Evolutionary conservation across 2,888 invertebrate species (phyloP).

Genomic region (Xestia xanthographa): DNA sequence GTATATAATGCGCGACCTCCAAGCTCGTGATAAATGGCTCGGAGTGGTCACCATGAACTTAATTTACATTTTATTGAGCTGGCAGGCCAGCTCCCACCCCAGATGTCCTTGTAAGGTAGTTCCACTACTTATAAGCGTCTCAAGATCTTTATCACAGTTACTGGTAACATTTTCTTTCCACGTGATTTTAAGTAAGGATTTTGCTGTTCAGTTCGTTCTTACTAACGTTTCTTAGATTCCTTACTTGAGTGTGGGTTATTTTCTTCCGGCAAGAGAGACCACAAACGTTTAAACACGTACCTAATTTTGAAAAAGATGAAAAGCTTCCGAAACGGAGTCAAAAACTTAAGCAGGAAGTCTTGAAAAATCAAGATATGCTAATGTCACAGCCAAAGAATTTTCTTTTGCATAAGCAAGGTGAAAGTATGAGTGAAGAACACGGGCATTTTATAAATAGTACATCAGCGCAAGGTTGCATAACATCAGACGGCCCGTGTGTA

Average conservation of each 20-base stretch:
- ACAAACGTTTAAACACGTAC: not conserved
- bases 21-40: conserved; percentile 34
- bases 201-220: not conserved
- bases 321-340: not conserved
- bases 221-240: not conserved
- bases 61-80: conserved; percentile 39
- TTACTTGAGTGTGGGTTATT: not conserved
- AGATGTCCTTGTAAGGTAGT: conserved; percentile 51
- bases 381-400: conserved; percentile 23
- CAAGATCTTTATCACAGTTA: conserved; percentile 34
- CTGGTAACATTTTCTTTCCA: not conserved
- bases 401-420: conserved; percentile 43
- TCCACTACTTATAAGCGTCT: conserved; percentile 15
- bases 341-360: not conserved
- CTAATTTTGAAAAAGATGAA: not conserved
- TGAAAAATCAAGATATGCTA: conserved; percentile 26
- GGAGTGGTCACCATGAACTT: conserved; percentile 49
- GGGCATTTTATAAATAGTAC: conserved; percentile 38
- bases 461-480: conserved; percentile 52
- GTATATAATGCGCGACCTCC: conserved; percentile 25
- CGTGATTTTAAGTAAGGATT: not conserved
- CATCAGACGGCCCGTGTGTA: conserved; percentile 29
- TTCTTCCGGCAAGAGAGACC: not conserved
- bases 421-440: conserved; percentile 40
- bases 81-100: conserved; percentile 1